phyloP scores from a whole-genome alignment of 2,113 vertebrate genomes.

The Indicator maculatus region DNA sequence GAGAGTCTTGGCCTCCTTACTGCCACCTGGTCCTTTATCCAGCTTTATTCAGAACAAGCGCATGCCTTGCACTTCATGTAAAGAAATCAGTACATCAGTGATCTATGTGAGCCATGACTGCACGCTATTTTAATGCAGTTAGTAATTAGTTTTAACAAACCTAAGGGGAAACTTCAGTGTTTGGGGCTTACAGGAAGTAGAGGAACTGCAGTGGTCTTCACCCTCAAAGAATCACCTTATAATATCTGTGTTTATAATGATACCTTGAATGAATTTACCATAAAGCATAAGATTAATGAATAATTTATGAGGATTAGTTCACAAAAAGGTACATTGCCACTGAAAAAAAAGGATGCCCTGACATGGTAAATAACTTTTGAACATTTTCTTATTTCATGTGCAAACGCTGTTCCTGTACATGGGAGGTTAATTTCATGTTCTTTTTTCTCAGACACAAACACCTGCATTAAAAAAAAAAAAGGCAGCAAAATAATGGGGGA shows the following conservation, averaged over 20 bases:
- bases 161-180: neutral
- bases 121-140: neutral
- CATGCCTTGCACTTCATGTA: neutral
- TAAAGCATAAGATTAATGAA: neutral
- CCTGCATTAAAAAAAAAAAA: neutral
- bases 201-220: neutral
- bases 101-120: neutral
- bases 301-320: neutral
- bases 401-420: neutral
- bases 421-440: neutral
- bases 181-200: neutral
- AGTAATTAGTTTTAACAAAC: neutral
- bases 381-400: neutral
- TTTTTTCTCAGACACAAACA: neutral
- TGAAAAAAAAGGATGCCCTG: neutral
- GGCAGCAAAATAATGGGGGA: neutral
- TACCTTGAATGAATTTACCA: neutral
- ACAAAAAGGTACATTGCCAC: neutral
- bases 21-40: neutral
- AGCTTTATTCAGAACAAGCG: neutral
- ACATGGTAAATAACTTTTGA: neutral
- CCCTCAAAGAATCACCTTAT: neutral
- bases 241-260: neutral
- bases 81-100: neutral
- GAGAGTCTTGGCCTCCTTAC: accelerated